These are phyloP conservation scores for Sebastes diaconus DNA, from an alignment of 2,797 vertebrate species.

Conservation along the genomic window DNA sequence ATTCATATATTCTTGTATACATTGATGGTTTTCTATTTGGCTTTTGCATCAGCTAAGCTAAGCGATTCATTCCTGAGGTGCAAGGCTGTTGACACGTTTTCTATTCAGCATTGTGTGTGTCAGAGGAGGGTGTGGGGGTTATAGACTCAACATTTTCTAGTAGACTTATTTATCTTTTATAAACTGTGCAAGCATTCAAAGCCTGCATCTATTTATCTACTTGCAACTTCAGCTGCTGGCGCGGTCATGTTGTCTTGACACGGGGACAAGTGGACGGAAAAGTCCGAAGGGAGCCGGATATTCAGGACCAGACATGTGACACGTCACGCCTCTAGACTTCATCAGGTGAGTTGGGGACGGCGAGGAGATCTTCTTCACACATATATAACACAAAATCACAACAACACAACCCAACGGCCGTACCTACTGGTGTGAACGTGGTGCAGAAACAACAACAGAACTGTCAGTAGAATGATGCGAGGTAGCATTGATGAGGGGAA, in stretches of 20 bases:
- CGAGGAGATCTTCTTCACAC: slow-evolving; percentile 19
- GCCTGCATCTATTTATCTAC: neutral
- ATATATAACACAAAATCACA: slow-evolving; percentile 13
- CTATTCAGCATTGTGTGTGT: neutral
- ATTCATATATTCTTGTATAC: slow-evolving; percentile 66
- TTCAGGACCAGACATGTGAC: slow-evolving; percentile 7
- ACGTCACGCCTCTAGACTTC: slow-evolving; percentile 16
- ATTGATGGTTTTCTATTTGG: slow-evolving; percentile 62
- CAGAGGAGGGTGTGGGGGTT: neutral
- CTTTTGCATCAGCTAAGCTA: slow-evolving; percentile 64
- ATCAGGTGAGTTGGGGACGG: slow-evolving; percentile 16
- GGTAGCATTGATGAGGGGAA: slow-evolving; percentile 65
- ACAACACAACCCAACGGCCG: slow-evolving; percentile 9
- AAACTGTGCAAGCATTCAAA: slow-evolving; percentile 11
- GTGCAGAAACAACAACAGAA: slow-evolving; percentile 27
- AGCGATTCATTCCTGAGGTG: slow-evolving; percentile 79
- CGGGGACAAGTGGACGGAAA: neutral
- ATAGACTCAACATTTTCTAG: neutral
- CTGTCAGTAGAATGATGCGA: slow-evolving; percentile 61
- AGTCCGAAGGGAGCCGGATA: slow-evolving; percentile 5
- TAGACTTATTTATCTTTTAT: neutral
- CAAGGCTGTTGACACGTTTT: slow-evolving; percentile 41
- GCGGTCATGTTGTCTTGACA: slow-evolving; percentile 5
- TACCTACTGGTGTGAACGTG: slow-evolving; percentile 37
- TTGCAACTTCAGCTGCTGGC: slow-evolving; percentile 14